phyloP scores from a whole-genome alignment of 1,140 invertebrate genomes.

The Cyclargus thomasi region DNA sequence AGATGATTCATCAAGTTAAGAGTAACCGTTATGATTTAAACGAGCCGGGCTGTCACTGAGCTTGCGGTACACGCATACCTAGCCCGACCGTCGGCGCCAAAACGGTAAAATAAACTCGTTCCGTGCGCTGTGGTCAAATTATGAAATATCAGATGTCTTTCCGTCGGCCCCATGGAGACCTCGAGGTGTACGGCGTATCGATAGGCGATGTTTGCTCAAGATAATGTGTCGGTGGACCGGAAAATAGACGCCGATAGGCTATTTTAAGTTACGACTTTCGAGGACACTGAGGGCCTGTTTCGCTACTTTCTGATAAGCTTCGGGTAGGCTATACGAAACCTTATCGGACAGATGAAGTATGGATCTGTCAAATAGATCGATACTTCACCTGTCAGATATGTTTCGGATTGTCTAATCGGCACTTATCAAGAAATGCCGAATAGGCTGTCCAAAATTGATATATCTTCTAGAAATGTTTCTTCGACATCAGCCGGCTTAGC shows the following conservation, averaged over 20 bases:
- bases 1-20: slow-evolving; percentile 67
- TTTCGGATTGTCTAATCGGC: no score
- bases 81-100: slow-evolving; percentile 42
- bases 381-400: no score
- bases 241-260: background rate
- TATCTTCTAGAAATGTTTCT: no score
- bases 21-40: slow-evolving; percentile 70
- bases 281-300: no score
- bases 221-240: slow-evolving; percentile 22
- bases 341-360: no score
- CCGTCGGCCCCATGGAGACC: background rate
- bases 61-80: slow-evolving; percentile 60
- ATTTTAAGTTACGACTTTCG: no score
- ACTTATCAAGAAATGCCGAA: no score
- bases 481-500: no score
- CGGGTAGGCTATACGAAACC: no score
- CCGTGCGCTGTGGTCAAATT: slow-evolving; percentile 23
- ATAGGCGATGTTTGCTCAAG: slow-evolving; percentile 35
- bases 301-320: no score
- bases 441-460: no score
- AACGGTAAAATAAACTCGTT: slow-evolving; percentile 44
- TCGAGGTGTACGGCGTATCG: slow-evolving; percentile 29
- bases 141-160: slow-evolving; percentile 20
- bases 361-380: no score
- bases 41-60: slow-evolving; percentile 60